Percentiles rank a stretch among this genome's conserved stretches.
phyloP scores from a whole-genome alignment of 2,888 invertebrate species.

The Heliconius cydno region DNA sequence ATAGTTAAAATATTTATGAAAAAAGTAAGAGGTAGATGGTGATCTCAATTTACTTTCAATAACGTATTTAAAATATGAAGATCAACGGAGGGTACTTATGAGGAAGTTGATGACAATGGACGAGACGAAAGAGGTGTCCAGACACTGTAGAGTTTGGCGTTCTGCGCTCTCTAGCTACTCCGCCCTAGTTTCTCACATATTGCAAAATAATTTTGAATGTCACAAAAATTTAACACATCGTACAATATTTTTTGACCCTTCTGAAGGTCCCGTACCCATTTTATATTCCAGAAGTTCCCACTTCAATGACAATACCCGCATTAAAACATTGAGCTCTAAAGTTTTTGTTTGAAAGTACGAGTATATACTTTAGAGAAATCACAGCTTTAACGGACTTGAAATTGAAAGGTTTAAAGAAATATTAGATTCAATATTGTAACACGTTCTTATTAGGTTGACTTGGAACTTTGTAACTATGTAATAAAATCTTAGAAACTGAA shows the following conservation, averaged over 20 bases:
- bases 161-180: neutral
- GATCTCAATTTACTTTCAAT: neutral
- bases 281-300: constrained; percentile 12
- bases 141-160: too few relatives aligned
- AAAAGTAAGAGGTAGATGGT: neutral
- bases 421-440: neutral
- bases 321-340: neutral
- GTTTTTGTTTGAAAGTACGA: constrained; percentile 16
- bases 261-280: neutral
- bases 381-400: neutral
- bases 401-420: neutral
- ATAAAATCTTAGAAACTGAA: too few relatives aligned
- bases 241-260: neutral
- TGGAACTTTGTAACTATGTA: too few relatives aligned
- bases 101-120: too few relatives aligned
- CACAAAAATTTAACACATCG: neutral
- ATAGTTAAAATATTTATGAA: neutral
- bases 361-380: constrained; percentile 3
- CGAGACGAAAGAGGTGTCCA: too few relatives aligned
- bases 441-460: too few relatives aligned
- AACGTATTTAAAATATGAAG: neutral
- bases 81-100: too few relatives aligned
- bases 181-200: neutral
- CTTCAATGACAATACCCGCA: constrained; percentile 19
- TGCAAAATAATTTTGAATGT: neutral